Percentiles rank a stretch among this genome's conserved stretches.
These are phyloP conservation scores for Dipodomys spectabilis DNA, from an alignment of 2,113 vertebrate species.

Conservation along the genomic window DNA sequence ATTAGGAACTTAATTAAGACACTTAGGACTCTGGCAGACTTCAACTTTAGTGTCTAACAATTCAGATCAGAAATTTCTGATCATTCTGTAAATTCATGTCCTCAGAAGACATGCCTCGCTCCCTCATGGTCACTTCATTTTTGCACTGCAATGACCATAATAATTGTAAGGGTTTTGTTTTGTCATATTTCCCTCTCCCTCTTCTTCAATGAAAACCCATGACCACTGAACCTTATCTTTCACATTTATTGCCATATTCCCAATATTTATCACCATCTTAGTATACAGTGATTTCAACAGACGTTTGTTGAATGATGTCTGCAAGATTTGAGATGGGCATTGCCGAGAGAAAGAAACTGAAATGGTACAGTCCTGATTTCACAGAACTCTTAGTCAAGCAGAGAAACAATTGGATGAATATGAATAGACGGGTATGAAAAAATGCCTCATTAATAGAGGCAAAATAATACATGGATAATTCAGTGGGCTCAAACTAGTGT, in stretches of 20 bases:
- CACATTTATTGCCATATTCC: neutral
- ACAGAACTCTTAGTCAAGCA: neutral
- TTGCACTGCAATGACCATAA: neutral
- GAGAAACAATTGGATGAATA: neutral
- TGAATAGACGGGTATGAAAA: constrained; percentile 37
- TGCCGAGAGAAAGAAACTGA: constrained; percentile 7
- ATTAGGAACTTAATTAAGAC: constrained; percentile 57
- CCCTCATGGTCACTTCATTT: neutral
- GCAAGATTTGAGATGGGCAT: neutral
- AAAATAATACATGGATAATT: neutral
- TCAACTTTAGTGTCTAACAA: neutral
- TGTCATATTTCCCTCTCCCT: neutral
- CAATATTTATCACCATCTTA: neutral
- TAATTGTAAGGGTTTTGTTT: neutral
- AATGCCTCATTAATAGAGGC: neutral
- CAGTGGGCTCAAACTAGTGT: neutral
- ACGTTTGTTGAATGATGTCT: constrained; percentile 3
- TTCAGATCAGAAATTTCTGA: neutral
- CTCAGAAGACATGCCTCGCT: neutral
- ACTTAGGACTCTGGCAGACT: constrained; percentile 23
- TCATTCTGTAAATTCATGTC: neutral
- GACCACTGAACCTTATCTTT: neutral
- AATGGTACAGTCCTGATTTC: neutral
- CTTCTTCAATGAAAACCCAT: neutral
- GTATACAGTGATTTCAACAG: neutral